Evolutionary conservation across 2,797 vertebrate species (phyloP).

Genomic region (Lophius americanus): DNA sequence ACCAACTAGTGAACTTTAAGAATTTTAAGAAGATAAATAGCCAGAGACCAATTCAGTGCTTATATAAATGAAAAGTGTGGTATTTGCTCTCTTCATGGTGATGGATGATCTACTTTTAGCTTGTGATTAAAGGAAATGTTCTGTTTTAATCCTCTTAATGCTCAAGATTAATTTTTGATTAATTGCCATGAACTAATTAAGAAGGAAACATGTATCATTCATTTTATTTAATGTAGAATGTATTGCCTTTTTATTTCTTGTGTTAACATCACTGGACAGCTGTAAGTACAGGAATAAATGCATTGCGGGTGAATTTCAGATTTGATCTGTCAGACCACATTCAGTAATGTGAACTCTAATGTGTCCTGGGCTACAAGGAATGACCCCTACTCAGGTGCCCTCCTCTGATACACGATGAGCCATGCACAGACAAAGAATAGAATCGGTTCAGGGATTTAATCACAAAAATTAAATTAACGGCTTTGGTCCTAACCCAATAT

Average conservation of each 20-base stretch:
- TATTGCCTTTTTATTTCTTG: neutral
- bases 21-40: conserved; percentile 3
- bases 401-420: neutral
- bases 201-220: neutral
- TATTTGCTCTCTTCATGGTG: conserved; percentile 5
- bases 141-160: conserved; percentile 17
- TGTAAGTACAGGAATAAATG: too few relatives aligned
- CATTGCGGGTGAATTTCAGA: too few relatives aligned
- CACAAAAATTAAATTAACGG: too few relatives aligned
- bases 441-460: too few relatives aligned
- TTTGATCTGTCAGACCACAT: too few relatives aligned
- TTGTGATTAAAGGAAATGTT: conserved; percentile 33
- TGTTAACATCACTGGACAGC: too few relatives aligned
- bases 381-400: too few relatives aligned
- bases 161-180: conserved; percentile 39
- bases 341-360: too few relatives aligned
- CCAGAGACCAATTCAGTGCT: conserved; percentile 2
- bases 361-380: too few relatives aligned
- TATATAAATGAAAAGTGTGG: conserved; percentile 10
- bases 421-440: too few relatives aligned
- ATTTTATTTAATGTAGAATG: conserved; percentile 16
- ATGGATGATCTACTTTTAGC: conserved; percentile 33
- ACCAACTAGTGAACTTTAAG: conserved; percentile 9
- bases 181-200: conserved; percentile 29
- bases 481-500: too few relatives aligned